These are phyloP conservation scores for Hylomyscus alleni DNA, from an alignment of 2,797 vertebrate species.

Conservation along the genomic window DNA sequence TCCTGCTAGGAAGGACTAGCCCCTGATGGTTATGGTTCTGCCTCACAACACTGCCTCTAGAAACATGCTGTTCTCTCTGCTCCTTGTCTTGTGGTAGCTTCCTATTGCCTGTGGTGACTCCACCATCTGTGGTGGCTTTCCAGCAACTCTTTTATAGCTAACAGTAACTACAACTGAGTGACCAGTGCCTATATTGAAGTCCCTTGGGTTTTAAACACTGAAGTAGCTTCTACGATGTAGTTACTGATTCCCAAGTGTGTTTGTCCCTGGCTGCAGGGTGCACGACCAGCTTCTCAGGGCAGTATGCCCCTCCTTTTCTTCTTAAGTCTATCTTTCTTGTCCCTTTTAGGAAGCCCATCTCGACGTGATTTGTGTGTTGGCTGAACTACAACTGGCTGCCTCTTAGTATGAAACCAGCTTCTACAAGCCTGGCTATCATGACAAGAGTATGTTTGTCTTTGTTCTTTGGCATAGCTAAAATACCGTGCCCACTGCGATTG, in stretches of 20 bases:
- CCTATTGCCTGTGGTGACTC: neutral
- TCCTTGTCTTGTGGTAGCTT: neutral
- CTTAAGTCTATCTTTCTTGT: neutral
- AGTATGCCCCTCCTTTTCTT: neutral
- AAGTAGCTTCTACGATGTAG: slow-evolving; percentile 11
- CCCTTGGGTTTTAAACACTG: neutral
- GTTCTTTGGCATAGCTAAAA: rapidly evolving
- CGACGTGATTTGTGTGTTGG: neutral
- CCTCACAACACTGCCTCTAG: neutral
- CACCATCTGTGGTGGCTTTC: neutral
- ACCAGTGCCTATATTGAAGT: neutral
- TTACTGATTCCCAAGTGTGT: neutral
- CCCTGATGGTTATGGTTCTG: rapidly evolving
- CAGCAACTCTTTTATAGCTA: neutral
- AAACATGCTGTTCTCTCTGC: neutral
- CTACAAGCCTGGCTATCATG: rapidly evolving
- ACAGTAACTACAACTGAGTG: neutral
- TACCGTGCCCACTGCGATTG: neutral
- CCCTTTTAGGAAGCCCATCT: neutral
- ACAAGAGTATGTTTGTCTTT: neutral
- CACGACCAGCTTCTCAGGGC: neutral
- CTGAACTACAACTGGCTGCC: neutral
- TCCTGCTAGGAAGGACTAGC: neutral
- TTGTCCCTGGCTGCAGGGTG: neutral
- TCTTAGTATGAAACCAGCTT: neutral